Evolutionary conservation across 2,797 vertebrate genomes (phyloP).

Genomic region (Rhinichthys osculus): DNA sequence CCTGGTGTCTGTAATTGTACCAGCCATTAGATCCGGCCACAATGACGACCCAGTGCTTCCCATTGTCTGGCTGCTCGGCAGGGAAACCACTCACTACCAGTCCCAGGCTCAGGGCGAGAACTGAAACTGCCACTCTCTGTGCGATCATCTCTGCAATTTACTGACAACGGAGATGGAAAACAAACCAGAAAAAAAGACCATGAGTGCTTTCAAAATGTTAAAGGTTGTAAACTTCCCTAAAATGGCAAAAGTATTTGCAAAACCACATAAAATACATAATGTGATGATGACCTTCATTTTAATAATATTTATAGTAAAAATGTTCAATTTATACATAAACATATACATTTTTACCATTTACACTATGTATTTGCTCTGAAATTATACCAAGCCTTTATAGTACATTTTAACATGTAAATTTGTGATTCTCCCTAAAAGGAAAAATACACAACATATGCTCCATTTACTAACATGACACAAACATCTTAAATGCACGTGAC

Average conservation of each 20-base stretch:
- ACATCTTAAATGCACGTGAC: not conserved
- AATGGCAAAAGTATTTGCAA: not conserved
- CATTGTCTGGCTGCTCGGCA: conserved; percentile 73
- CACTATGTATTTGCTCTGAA: not conserved
- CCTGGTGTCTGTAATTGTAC: conserved; percentile 99
- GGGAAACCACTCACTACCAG: conserved; percentile 69
- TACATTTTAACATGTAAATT: too few relatives aligned
- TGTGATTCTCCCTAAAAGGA: not conserved
- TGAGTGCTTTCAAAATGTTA: not conserved
- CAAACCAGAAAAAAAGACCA: not conserved
- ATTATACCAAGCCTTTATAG: not conserved
- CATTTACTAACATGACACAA: not conserved
- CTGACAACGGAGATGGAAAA: not conserved
- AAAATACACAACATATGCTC: not conserved
- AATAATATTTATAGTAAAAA: not conserved
- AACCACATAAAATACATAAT: not conserved
- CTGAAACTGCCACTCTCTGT: conserved; percentile 70
- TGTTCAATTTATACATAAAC: not conserved
- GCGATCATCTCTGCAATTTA: conserved; percentile 72
- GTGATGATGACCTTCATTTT: not conserved
- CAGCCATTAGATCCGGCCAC: conserved; percentile 93
- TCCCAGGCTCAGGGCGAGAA: conserved; percentile 73
- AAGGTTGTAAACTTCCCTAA: not conserved
- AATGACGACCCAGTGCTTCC: conserved; percentile 94
- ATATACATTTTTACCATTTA: not conserved